phyloP scores from a whole-genome alignment of 92 coral and sea anemone genomes.

The Chrysogorgia sp. region DNA sequence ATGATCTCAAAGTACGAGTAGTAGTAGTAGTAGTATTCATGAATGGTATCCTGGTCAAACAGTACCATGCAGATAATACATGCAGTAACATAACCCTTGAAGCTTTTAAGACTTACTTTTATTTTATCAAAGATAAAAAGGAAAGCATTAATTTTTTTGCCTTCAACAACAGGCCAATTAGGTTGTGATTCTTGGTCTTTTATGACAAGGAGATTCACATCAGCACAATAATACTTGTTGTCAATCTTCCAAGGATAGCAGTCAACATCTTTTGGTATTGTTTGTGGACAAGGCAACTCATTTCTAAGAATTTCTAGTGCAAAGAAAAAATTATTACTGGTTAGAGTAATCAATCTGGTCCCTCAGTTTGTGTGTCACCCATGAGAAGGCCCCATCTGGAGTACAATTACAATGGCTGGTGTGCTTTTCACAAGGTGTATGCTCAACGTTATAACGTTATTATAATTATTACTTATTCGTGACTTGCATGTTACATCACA shows the following conservation, averaged over 20 bases:
- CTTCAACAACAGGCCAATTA: background rate
- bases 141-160: slow-evolving; percentile 57
- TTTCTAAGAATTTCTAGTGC: slow-evolving; percentile 4
- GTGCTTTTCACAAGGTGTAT: too few species aligned
- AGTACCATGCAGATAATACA: background rate
- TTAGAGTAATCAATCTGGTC: background rate
- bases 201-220: slow-evolving; percentile 62
- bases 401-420: too few species aligned
- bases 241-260: slow-evolving; percentile 78
- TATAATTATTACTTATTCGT: too few species aligned
- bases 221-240: slow-evolving; percentile 82
- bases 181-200: background rate
- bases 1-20: too few species aligned
- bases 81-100: background rate
- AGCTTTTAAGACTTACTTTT: slow-evolving; percentile 49
- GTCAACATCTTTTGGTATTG: slow-evolving; percentile 35
- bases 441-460: too few species aligned
- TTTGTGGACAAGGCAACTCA: background rate
- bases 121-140: slow-evolving; percentile 72
- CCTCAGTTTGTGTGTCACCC: too few species aligned
- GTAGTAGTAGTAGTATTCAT: background rate
- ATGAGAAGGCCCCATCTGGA: too few species aligned
- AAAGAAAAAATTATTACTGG: background rate
- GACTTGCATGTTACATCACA: too few species aligned
- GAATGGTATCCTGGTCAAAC: background rate